Conservation (phyloP, 2,888 invertebrate species). For the Tipula vernalis region DNA sequence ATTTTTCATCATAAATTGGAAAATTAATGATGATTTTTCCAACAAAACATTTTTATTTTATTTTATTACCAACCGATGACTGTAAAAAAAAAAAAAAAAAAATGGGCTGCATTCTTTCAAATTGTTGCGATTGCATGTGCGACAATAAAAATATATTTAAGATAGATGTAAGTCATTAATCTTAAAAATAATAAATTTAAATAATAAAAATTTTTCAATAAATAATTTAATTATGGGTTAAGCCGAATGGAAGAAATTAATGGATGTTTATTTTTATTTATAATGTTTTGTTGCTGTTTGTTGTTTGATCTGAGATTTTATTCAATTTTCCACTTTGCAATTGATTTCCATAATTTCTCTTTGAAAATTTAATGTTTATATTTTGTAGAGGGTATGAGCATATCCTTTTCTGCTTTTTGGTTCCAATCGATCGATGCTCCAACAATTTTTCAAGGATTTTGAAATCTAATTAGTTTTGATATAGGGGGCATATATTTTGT, state of each 20-base stretch:
- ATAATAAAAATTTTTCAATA: neutral
- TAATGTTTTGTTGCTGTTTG: neutral
- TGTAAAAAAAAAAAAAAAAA: neutral
- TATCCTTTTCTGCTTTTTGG: neutral
- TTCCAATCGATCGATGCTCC: neutral
- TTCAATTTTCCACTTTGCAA: neutral
- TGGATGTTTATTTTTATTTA: neutral
- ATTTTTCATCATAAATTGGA: neutral
- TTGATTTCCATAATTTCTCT: neutral
- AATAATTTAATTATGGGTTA: neutral
- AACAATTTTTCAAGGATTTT: neutral
- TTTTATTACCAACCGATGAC: neutral
- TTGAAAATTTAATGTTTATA: neutral
- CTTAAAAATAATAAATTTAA: neutral
- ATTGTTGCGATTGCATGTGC: neutral
- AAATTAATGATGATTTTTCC: neutral
- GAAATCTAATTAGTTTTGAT: neutral
- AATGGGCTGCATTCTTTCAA: neutral
- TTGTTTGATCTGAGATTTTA: neutral
- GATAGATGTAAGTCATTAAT: neutral
- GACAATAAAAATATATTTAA: neutral
- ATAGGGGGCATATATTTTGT: too few species aligned
- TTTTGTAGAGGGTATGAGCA: neutral
- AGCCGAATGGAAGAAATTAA: neutral
- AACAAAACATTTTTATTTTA: neutral